Evolutionary conservation across 1,140 invertebrate genomes (phyloP).

Genomic region (Brachionus rotundiformis): DNA sequence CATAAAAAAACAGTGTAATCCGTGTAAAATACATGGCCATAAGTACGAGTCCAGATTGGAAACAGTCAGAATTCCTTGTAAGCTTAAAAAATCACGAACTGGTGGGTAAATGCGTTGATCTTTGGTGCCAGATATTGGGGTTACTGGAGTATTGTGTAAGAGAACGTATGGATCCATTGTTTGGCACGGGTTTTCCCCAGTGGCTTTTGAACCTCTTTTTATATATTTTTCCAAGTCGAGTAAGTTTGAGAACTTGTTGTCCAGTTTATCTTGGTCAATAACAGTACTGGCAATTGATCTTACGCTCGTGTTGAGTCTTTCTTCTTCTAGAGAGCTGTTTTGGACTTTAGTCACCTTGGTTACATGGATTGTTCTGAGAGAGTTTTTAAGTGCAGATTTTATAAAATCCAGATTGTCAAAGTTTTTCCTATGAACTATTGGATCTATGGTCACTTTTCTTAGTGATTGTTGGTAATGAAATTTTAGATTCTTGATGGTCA

Average conservation of each 20-base stretch:
- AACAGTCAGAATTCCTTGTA: background rate
- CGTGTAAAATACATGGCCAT: conserved; percentile 5
- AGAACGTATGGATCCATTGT: background rate
- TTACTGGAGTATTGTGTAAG: background rate
- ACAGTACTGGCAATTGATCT: background rate
- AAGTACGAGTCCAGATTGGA: background rate
- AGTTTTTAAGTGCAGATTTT: background rate
- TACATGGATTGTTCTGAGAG: background rate
- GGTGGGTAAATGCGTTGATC: background rate
- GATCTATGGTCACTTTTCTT: background rate
- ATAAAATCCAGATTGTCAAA: background rate
- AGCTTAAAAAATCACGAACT: background rate
- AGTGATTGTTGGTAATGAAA: background rate
- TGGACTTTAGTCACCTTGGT: background rate
- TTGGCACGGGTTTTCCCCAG: background rate
- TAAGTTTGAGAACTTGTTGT: background rate
- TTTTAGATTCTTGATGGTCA: background rate
- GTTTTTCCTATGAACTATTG: background rate
- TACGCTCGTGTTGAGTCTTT: background rate
- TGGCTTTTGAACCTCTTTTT: background rate
- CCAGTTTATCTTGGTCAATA: background rate
- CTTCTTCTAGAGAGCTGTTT: background rate
- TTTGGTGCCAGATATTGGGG: background rate
- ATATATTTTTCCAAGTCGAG: background rate
- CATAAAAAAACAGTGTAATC: background rate